Base-by-base conservation (phyloP, 2,888 invertebrate genomes). In the Cylindroiulus punctatus region DNA sequence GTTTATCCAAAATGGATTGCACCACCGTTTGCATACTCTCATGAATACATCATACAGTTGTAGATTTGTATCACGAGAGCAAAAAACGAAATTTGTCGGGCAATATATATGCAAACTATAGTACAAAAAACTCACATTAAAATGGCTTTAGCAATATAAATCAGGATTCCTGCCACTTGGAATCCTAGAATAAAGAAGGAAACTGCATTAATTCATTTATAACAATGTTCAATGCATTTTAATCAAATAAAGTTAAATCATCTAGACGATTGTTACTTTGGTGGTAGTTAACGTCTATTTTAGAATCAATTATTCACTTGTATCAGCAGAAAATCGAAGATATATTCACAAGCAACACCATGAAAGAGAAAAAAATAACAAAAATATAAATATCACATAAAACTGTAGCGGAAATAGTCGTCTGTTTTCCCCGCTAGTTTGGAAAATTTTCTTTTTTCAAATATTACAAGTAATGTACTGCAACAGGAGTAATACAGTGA, bases 301-400 rank as follows among this genome's bases (percentile, higher is more conserved):
- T 57, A 57, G 57, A 57, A 57, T 57, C 57, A 57, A 57, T 57
- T 57, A 57, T 57, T 57, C 22, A 57, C 57, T 57, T 47, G 19
- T 57, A 57, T 57, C 57, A 57, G 57, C 57, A 57, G 57, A 57
- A 57, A 57, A 57, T 57, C 8, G 57, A 57, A 57, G 57, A 57
- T 57, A 84, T 85, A 57, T 57, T 57, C 85, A 85, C 85, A 85
- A 85, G 65, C 85, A 85, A 85, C 85, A 85, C 85, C 85, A 85
- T 42, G 40, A 84, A 42, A 84, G 65, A 85, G 85, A 85, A 57
- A 84, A 84, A 47, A 85, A 85, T 85, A 85, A 85, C 85, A 85
- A 85, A 85, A 85, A 85, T 85, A 85, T 85, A 85, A 85, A 85
- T 85, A 85, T 85, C 85, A 85, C 85, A 57, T 85, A 47, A 47